These are phyloP conservation scores for Zele albiditarsus DNA, from an alignment of 2,888 invertebrate genomes.

Conservation along the genomic window DNA sequence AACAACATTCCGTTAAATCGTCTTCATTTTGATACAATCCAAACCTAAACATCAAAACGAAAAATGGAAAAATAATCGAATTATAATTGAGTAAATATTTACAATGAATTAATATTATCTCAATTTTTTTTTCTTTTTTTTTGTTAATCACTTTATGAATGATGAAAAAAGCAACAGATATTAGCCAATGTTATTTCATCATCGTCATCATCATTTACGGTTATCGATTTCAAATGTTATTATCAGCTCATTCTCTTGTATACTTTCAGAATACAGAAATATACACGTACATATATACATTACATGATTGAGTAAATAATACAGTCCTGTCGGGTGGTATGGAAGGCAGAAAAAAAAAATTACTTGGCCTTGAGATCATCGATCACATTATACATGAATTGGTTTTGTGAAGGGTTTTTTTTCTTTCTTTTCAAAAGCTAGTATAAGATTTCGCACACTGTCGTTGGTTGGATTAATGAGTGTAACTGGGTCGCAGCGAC, in stretches of 20 bases:
- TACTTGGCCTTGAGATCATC: neutral
- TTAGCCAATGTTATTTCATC: neutral
- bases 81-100: neutral
- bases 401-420: neutral
- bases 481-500: slow-evolving; percentile 22
- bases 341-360: neutral
- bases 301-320: too few relatives aligned
- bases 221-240: neutral
- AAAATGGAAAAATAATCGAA: neutral
- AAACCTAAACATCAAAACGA: neutral
- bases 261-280: neutral
- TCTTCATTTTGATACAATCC: neutral
- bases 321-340: neutral
- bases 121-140: neutral
- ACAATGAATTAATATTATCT: neutral
- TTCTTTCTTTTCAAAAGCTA: neutral
- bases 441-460: neutral
- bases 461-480: slow-evolving; percentile 13
- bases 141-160: neutral
- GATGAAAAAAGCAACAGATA: neutral
- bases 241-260: neutral
- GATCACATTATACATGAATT: neutral
- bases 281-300: too few relatives aligned
- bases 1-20: neutral
- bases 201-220: neutral